Evolutionary conservation across 2,888 invertebrate species (phyloP).

Genomic region (Augochlorella aurata): DNA sequence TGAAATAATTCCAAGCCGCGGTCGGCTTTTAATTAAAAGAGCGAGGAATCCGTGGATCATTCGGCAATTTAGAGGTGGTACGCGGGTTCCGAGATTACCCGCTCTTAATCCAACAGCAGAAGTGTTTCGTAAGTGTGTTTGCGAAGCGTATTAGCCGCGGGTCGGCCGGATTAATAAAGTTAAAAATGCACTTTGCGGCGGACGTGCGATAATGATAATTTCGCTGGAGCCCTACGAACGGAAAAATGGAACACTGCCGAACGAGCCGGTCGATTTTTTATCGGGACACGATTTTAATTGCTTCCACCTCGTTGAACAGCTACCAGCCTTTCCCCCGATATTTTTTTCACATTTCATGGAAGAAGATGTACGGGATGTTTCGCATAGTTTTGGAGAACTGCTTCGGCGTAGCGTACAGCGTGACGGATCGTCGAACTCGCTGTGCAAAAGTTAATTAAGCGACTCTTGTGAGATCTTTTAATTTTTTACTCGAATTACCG

Average conservation of each 20-base stretch:
- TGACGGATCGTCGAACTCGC: too few relatives aligned
- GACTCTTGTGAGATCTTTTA: too few relatives aligned
- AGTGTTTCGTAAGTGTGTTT: slow-evolving; percentile 45
- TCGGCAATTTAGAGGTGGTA: slow-evolving; percentile 34
- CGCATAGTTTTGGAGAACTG: too few relatives aligned
- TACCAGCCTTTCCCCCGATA: neutral
- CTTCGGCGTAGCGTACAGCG: too few relatives aligned
- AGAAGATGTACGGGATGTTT: too few relatives aligned
- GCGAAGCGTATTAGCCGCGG: slow-evolving; percentile 47
- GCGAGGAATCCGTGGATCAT: slow-evolving; percentile 28
- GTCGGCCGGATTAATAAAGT: slow-evolving; percentile 46
- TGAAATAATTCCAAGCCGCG: slow-evolving; percentile 26
- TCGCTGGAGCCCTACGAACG: neutral
- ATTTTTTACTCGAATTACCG: too few relatives aligned
- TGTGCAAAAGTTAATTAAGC: too few relatives aligned
- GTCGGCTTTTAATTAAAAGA: slow-evolving; percentile 34
- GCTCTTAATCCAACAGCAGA: slow-evolving; percentile 41
- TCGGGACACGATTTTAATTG: slow-evolving; percentile 27
- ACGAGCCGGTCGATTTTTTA: slow-evolving; percentile 13
- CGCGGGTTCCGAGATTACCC: slow-evolving; percentile 43
- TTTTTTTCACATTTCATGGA: neutral
- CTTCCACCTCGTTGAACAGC: neutral
- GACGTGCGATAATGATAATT: slow-evolving; percentile 45
- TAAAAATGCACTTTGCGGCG: slow-evolving; percentile 50
- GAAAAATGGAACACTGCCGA: neutral